A percentile compares a stretch with the other conserved stretches of the same genome.
These are phyloP conservation scores for Pseudorhombus dupliciocellatus DNA, from an alignment of 2,113 vertebrate species.

Conservation along the genomic window DNA sequence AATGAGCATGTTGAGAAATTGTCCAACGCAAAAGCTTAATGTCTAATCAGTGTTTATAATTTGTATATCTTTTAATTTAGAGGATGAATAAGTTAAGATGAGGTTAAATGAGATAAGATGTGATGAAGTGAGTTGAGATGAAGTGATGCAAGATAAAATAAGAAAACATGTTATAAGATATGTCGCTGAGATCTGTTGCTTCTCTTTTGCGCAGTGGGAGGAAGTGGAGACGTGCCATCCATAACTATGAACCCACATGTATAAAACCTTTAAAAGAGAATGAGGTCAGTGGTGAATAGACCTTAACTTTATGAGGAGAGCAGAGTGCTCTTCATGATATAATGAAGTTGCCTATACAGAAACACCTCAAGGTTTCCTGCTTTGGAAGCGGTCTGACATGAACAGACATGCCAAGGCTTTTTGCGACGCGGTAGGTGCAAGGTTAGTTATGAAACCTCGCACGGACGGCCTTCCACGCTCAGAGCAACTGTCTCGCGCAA, in stretches of 20 bases:
- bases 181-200: too few relatives aligned
- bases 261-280: slow-evolving; percentile 29
- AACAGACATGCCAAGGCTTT: slow-evolving; percentile 40
- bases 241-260: too few relatives aligned
- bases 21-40: not conserved
- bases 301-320: slow-evolving; percentile 26
- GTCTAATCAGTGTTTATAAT: not conserved
- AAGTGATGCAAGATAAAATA: too few relatives aligned
- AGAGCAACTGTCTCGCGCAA: slow-evolving; percentile 47
- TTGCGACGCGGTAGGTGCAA: slow-evolving; percentile 31
- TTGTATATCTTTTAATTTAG: not conserved
- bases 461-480: slow-evolving; percentile 23
- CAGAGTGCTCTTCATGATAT: slow-evolving; percentile 38
- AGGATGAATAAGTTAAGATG: too few relatives aligned
- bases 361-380: slow-evolving; percentile 70
- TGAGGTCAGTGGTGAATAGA: slow-evolving; percentile 21
- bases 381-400: slow-evolving; percentile 56
- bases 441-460: slow-evolving; percentile 51
- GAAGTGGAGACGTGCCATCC: too few relatives aligned
- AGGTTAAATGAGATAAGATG: too few relatives aligned
- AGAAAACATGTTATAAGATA: too few relatives aligned
- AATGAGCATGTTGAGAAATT: not conserved
- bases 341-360: slow-evolving; percentile 43
- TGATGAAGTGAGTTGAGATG: too few relatives aligned
- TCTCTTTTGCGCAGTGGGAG: too few relatives aligned